Conservation (phyloP, 2,888 invertebrate species). For the Molorchus minor region DNA sequence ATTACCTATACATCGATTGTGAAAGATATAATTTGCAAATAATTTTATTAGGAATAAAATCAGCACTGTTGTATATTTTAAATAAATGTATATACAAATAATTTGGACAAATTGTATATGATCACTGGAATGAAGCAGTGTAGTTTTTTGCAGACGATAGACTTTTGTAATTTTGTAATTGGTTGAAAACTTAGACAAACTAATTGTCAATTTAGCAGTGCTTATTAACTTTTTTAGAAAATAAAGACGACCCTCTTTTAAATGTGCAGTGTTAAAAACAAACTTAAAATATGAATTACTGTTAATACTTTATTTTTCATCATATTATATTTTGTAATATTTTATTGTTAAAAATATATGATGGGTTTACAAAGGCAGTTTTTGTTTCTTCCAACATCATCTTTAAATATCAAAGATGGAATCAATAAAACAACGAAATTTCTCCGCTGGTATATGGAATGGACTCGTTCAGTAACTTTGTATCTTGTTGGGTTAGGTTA, state of each 20-base stretch:
- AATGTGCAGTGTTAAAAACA: constrained; percentile 46
- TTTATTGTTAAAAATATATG: constrained; percentile 56
- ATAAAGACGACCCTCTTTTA: constrained; percentile 19
- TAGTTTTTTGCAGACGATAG: constrained; percentile 50
- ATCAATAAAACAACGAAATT: too few species aligned
- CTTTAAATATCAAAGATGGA: too few species aligned
- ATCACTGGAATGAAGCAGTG: constrained; percentile 46
- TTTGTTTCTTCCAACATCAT: not conserved
- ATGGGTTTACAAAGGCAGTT: constrained; percentile 50
- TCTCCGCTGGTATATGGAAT: too few species aligned
- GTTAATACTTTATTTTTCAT: constrained; percentile 51
- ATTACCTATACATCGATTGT: constrained; percentile 41
- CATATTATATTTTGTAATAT: constrained; percentile 56
- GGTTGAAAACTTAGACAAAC: constrained; percentile 43
- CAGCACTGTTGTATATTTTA: constrained; percentile 32
- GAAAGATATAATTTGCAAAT: constrained; percentile 23
- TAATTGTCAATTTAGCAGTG: constrained; percentile 28
- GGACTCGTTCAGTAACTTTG: too few species aligned
- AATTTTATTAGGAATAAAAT: constrained; percentile 18
- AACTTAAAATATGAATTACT: constrained; percentile 47
- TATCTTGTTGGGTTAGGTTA: too few species aligned
- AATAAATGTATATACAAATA: constrained; percentile 48
- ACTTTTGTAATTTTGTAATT: constrained; percentile 53
- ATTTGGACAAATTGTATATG: constrained; percentile 48
- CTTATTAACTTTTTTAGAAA: constrained; percentile 18